Base-by-base conservation (phyloP, 2,888 invertebrate genomes). In the Volucella zonaria region DNA sequence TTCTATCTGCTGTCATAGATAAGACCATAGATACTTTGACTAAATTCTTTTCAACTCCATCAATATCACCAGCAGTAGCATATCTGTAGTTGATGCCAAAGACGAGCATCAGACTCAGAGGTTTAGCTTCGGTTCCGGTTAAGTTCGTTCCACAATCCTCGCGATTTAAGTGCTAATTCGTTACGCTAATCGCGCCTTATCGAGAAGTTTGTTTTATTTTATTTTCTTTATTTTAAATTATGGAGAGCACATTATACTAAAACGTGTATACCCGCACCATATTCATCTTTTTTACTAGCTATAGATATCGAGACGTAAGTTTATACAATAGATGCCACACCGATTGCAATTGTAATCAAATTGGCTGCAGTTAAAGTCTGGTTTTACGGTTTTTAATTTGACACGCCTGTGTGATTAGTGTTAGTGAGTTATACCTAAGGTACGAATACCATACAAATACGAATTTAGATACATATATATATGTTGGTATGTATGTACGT, bases 131-230 rank as follows among this genome's bases (percentile, higher is more conserved):
- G 71, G 76, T 59, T 81, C 58, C 68, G 71, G 83, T 83, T 83
- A 51, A 61, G 75, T 61, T 83, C 61, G 77, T 78, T 82, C 56
- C 43, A 52, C 82, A 77, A 78, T 78, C 77, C 6, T 0, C 85
- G 81, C 68, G 85, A 73, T 81, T 85, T 85, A 77, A 81, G 73
- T 81, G 68, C 58, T 56, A 82, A 86, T 86, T 86, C 82, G 86
- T 51, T 18, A 86, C 82, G 86, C 82, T 82, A 74, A 86, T 82
- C 86, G 68, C 64, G 82, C 64, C 49, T 86, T 86, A 81, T 78
- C 82, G 77, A 76, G 64, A 31, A 31, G 31, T 31, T 31, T 31
- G 31, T 31, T 31, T 31, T 31, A 31, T 31, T 31, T 31, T 31
- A 31, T 23, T 23, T 23, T 23, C 18, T 23, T 23, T 6, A 31